A percentile compares a stretch with the other conserved stretches of the same genome.
These are phyloP conservation scores for Epicampocera succincta DNA, from an alignment of 2,888 invertebrate species.

Conservation along the genomic window DNA sequence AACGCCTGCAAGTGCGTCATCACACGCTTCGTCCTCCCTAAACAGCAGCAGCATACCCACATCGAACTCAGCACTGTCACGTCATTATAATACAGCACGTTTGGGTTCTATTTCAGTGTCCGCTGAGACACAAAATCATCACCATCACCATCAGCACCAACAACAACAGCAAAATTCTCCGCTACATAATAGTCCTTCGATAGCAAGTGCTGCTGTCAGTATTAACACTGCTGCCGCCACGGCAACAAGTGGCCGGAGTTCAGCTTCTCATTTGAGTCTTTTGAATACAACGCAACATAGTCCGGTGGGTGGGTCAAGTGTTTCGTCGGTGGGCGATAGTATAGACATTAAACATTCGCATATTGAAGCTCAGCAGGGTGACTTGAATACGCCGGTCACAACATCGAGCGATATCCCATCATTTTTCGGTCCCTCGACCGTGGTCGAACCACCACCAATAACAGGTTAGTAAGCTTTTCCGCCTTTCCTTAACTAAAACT, in stretches of 20 bases:
- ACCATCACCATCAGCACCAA: conserved; percentile 65
- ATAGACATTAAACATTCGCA: conserved; percentile 68
- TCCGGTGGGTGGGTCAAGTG: conserved; percentile 72
- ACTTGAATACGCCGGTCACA: conserved; percentile 97
- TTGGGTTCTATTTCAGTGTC: conserved; percentile 68
- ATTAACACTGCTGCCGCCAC: conserved; percentile 59
- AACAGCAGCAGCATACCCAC: conserved; percentile 71
- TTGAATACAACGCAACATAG: conserved; percentile 81
- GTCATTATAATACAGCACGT: conserved; percentile 61
- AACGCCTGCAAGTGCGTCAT: conserved; percentile 50
- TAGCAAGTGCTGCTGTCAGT: conserved; percentile 73
- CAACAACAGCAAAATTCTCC: conserved; percentile 61
- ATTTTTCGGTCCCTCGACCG: conserved; percentile 93
- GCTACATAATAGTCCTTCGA: conserved; percentile 71
- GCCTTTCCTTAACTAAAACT: no score
- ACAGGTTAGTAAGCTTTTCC: conserved; percentile 87
- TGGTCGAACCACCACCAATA: conserved; percentile 94
- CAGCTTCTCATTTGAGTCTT: conserved; percentile 80
- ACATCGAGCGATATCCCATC: conserved; percentile 95
- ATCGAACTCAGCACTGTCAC: conserved; percentile 66
- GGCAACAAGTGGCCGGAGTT: conserved; percentile 78
- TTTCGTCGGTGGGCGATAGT: conserved; percentile 70
- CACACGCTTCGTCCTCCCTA: conserved; percentile 58
- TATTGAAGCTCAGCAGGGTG: conserved; percentile 85
- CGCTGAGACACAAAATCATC: conserved; percentile 68